Evolutionary conservation across 2,113 vertebrate species (phyloP), one percentile per base, ranked within the genome.

Genomic region (Empidonax traillii): DNA sequence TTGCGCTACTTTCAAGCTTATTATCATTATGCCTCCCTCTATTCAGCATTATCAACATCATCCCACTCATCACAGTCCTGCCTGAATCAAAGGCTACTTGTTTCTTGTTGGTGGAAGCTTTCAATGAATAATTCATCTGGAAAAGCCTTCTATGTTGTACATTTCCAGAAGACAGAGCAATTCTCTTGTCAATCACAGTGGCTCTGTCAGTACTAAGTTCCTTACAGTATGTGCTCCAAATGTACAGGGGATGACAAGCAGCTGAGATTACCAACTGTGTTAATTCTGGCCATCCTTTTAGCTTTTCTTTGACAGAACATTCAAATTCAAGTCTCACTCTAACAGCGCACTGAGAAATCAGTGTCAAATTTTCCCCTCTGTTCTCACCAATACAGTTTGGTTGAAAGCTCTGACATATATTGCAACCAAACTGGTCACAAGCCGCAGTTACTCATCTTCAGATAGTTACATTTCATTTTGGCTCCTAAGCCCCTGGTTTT

Each of bases 71-170:
- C 53, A 92, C 65, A 87, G 86, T 81, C 62, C 82, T 24, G n/a
- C 47, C 88, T 96, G 97, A 97, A 93, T 97, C 89, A 97, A 96
- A 97, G 89, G 93, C 89, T 96, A 96, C 28, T 44, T 69, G 17
- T 84, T 97, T 95, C 89, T 89, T 96, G 87, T 95, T 97, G 87
- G 89, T 84, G 65, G 95, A 97, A 97, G 78, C 67, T 94, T 37
- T 95, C 87, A 96, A 97, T 98, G 96, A 97, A 98, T 98, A 97
- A 97, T 98, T 98, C 94, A 97, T 97, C 90, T 93, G 77, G 79
- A 95, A 95, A 91, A 96, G 52, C 84, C 46, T 79, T 94, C 94
- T 86, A 31, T 95, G 91, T 97, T 97, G 93, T 96, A 96, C 91
- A 90, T 95, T 92, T 97, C 94, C 96, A 90, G 93, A 96, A 98